These are phyloP conservation scores for Schizothorax lantsangensis DNA, from an alignment of 2,797 vertebrate species.

Conservation along the genomic window DNA sequence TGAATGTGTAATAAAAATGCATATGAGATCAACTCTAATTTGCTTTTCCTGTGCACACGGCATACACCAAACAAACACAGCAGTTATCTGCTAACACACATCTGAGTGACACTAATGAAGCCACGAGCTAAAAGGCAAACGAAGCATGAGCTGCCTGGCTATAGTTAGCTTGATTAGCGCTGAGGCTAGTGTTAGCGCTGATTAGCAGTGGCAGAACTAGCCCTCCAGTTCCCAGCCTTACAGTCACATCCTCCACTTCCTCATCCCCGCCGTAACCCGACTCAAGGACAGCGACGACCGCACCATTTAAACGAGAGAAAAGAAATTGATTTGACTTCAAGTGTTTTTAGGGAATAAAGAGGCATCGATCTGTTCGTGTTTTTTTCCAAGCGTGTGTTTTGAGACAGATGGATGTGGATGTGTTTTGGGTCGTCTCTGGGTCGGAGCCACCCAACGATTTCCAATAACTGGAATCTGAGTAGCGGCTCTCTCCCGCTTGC, in stretches of 20 bases:
- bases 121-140: constrained; percentile 44
- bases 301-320: constrained; percentile 32
- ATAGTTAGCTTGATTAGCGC: constrained; percentile 53
- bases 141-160: constrained; percentile 28
- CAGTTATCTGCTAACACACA: constrained; percentile 18
- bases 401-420: constrained; percentile 43
- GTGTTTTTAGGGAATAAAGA: constrained; percentile 54
- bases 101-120: constrained; percentile 44
- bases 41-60: not conserved
- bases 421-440: constrained; percentile 51
- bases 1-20: constrained; percentile 6
- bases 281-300: constrained; percentile 55
- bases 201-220: constrained; percentile 54
- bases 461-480: constrained; percentile 55
- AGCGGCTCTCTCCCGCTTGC: constrained; percentile 31
- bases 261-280: constrained; percentile 14
- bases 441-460: constrained; percentile 57
- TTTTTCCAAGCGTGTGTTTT: constrained; percentile 38
- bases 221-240: constrained; percentile 36
- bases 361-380: constrained; percentile 46
- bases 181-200: constrained; percentile 39
- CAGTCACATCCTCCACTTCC: constrained; percentile 39
- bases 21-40: not conserved
- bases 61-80: not conserved
- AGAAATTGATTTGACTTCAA: constrained; percentile 46